Base-by-base conservation (phyloP, 2,888 invertebrate genomes). In the Eupithecia pulchellata region DNA sequence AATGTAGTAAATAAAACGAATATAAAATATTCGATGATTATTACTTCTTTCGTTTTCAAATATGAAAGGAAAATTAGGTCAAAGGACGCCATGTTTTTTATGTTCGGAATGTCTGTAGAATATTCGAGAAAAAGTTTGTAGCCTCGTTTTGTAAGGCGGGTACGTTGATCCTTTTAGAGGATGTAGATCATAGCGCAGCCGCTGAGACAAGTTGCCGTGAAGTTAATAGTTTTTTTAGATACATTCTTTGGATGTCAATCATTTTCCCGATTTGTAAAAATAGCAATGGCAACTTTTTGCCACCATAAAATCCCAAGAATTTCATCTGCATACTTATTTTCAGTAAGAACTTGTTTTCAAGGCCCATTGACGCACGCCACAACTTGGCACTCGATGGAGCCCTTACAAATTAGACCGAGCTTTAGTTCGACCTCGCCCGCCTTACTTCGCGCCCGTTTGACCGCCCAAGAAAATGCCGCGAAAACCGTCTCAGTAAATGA, bases 401-500 rank as follows among this genome's bases (percentile, higher is more conserved):
- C 89, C 89, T 86, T 88, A 86, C 86, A 89, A 90, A 87, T 86
- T 83, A 69, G 60, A 69, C 39, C 69, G 42, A 55, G 83, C 86
- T 85, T 83, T 86, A 91, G 91, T 92, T 80, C 80, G 85, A 86
- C 87, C 82, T 87, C 84, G 89, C 81, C 75, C 84, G 86, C 82
- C 88, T 87, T 73, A 78, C 85, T 77, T 78, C 82, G 73, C 89
- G 79, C 88, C 83, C 90, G 91, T 85, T 86, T 80, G 82, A 81
- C 77, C 79, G 77, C 64, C 30, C 61, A 65, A 73, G 32, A 75
- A 81, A 83, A 88, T 86, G 88, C 88, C 89, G 91, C 84, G 86
- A 89, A 89, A 81, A 64, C 34, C 60, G 32, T 25, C 58, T 65
- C 11, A 36, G 11, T 30, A 42, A 55, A 64, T 66, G 61, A 68